Evolutionary conservation across 2,113 vertebrate genomes (phyloP), one percentile per base, ranked within the genome.

Genomic region (Dolichallabes microphthalmus): DNA sequence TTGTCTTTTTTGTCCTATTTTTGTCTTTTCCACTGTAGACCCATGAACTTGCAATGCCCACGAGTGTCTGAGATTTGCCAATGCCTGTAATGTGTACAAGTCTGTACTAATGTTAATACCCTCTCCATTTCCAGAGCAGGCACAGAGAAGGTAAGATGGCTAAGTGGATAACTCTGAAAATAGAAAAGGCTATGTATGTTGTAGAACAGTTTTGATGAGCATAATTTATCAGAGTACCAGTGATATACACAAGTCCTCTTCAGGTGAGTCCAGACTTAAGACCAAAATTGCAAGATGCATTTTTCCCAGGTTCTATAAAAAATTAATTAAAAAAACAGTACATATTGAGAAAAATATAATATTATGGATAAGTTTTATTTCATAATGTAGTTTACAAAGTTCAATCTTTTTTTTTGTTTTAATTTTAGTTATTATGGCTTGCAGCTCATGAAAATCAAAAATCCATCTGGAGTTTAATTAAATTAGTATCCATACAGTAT

Each of bases 81-180:
- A 89, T 92, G 91, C 80, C 75, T 80, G 69, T 86, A 90, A 89
- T 87, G 89, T 50, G 10, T 63, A 50, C 45, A 58, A 73, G 80
- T 73, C 15, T 76, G 68, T 11, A 35, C 66, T 85, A 68, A 60
- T 58, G 25, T 58, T 68, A 85, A 58, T 35, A 22, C 63, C 35
- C 32, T 13, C 63, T 53, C 39, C 2, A n/a, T 55, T 55, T 17
- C 7, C 13, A 22, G 20, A 30, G 10, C 14, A 66, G 55, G 45
- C 19, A 50, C 50, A 39, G 15, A 63, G 25, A 57, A 32, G 35
- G 17, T 0, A 15, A 58, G 60, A 39, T 22, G 66, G 3, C 12
- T 58, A 27, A 52, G 75, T 80, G 76, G 12, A 85, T 77, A 80
- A 80, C 32, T 69, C n/a, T 15, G 27, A 25, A 69, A 79, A 79